phyloP scores from a whole-genome alignment of 1,140 invertebrate species.

The Cydia pomonella region DNA sequence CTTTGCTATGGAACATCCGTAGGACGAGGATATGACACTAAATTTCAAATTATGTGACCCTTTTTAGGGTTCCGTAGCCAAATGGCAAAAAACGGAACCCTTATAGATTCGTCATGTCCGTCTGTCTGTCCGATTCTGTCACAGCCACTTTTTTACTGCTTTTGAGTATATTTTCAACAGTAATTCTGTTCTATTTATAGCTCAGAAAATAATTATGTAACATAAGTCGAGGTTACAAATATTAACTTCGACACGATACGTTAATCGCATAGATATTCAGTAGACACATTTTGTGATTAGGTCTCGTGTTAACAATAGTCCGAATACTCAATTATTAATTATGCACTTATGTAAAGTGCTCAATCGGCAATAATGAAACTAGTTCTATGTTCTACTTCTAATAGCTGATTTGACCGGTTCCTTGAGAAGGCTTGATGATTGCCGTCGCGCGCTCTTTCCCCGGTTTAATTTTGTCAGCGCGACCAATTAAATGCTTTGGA shows the following conservation, averaged over 20 bases:
- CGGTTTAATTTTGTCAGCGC: slow-evolving; percentile 10
- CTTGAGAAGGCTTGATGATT: not conserved
- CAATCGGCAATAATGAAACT: slow-evolving; percentile 1
- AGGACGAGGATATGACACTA: too few relatives aligned
- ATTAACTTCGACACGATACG: slow-evolving; percentile 47
- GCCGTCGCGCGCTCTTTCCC: not conserved
- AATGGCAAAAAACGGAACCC: too few relatives aligned
- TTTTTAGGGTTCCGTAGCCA: too few relatives aligned
- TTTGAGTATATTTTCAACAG: slow-evolving; percentile 39
- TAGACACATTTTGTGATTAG: slow-evolving; percentile 5
- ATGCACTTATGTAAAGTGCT: slow-evolving; percentile 5
- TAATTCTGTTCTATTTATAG: slow-evolving; percentile 58
- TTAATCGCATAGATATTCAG: slow-evolving; percentile 41
- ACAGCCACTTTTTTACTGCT: too few relatives aligned
- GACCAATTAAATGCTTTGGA: slow-evolving; percentile 21
- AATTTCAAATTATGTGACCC: too few relatives aligned
- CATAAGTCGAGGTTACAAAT: slow-evolving; percentile 71
- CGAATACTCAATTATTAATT: not conserved
- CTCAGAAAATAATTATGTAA: slow-evolving; percentile 64
- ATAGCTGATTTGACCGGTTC: slow-evolving; percentile 7
- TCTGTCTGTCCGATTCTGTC: too few relatives aligned
- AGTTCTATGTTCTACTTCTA: not conserved
- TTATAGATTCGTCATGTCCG: too few relatives aligned
- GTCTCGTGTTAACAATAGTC: not conserved
- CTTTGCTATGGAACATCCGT: too few relatives aligned